phyloP scores from a whole-genome alignment of 2,113 vertebrate species.

The Dasyprocta punctata region DNA sequence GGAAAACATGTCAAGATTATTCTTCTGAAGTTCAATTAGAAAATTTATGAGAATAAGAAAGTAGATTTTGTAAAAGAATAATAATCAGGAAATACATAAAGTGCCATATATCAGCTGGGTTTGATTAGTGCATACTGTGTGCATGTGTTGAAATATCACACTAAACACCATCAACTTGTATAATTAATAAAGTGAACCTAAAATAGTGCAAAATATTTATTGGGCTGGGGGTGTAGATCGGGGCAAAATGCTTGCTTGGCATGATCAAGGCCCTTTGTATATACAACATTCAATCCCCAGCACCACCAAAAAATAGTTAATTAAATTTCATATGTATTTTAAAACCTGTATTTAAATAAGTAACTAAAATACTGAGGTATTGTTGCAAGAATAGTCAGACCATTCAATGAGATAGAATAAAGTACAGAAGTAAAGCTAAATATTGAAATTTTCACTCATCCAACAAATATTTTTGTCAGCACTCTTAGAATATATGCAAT shows the following conservation, averaged over 20 bases:
- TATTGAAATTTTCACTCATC: neutral
- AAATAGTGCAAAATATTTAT: neutral
- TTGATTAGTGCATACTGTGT: neutral
- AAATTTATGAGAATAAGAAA: neutral
- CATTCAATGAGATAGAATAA: neutral
- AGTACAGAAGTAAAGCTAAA: neutral
- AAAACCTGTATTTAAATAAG: neutral
- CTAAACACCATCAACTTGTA: neutral
- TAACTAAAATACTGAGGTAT: neutral
- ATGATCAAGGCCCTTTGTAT: neutral
- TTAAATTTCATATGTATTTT: neutral
- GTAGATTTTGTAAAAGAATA: conserved; percentile 9
- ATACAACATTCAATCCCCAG: neutral
- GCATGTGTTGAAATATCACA: neutral
- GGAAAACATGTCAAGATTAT: neutral
- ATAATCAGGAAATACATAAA: neutral
- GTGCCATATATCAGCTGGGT: neutral
- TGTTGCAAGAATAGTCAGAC: neutral
- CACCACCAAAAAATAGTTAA: neutral
- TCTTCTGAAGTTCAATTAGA: neutral
- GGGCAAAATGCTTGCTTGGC: neutral
- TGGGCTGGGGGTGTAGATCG: neutral
- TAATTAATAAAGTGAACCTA: neutral
- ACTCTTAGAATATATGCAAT: neutral
- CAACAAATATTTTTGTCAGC: neutral